These are phyloP conservation scores for Latheticus oryzae DNA, from an alignment of 2,888 invertebrate species.

Conservation along the genomic window DNA sequence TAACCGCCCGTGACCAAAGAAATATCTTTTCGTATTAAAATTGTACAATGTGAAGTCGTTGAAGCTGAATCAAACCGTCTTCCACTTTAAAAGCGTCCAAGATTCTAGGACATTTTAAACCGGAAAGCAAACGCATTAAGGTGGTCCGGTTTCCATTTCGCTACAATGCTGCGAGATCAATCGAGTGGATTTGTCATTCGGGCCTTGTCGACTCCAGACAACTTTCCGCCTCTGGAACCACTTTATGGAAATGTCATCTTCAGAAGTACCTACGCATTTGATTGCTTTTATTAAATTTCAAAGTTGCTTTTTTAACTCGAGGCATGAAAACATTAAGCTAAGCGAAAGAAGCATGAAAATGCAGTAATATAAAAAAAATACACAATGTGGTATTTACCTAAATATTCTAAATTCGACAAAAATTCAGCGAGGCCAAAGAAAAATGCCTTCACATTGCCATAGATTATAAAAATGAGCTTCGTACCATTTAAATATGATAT, in stretches of 20 bases:
- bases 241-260: constrained; percentile 44
- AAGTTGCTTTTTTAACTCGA: constrained; percentile 10
- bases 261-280: constrained; percentile 31
- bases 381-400: no score
- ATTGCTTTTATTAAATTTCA: constrained; percentile 38
- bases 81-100: constrained; percentile 17
- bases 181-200: constrained; percentile 48
- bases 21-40: constrained; percentile 27
- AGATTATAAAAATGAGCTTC: no score
- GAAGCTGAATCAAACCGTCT: constrained; percentile 2
- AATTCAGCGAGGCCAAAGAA: no score
- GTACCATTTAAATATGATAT: no score
- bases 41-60: constrained; percentile 21
- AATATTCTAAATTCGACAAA: no score
- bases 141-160: constrained; percentile 43
- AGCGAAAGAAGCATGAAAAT: no score
- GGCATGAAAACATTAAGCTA: no score
- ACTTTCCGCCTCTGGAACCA: constrained; percentile 34
- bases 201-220: constrained; percentile 42
- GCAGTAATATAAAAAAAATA: no score
- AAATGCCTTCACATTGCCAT: no score
- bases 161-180: constrained; percentile 45
- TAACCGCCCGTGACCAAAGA: constrained; percentile 18
- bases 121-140: constrained; percentile 42
- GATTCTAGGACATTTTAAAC: constrained; percentile 31